These are phyloP conservation scores for Cladorhizidae sp. DNA, from an alignment of 37 sponge, comb jelly and placozoan species.

Conservation along the genomic window DNA sequence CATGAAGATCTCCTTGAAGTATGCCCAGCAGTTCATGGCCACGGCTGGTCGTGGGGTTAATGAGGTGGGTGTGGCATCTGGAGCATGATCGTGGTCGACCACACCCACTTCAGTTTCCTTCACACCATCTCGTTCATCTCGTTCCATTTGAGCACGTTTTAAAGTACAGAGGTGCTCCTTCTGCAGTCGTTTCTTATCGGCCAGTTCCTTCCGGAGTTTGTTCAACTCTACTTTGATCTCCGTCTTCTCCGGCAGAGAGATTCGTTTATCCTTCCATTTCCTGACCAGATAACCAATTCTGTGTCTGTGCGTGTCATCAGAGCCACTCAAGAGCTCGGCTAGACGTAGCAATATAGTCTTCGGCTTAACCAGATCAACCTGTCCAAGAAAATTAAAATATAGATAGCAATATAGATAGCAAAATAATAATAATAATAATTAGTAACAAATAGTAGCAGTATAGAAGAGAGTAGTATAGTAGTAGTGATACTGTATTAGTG, in stretches of 20 bases:
- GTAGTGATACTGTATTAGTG: no score
- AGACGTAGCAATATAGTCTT: conserved; percentile 49
- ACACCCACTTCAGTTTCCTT: no score
- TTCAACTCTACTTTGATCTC: not conserved
- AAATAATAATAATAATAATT: no score
- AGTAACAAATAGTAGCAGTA: no score
- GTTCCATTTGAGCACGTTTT: not conserved
- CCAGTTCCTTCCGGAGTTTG: not conserved
- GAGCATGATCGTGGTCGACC: not conserved
- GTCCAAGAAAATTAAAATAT: not conserved
- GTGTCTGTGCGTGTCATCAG: not conserved
- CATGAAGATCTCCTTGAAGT: conserved; percentile 54
- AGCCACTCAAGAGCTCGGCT: conserved; percentile 21
- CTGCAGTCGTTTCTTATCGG: not conserved
- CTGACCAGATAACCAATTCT: not conserved
- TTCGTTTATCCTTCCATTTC: not conserved
- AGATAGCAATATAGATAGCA: no score
- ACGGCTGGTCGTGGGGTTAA: not conserved
- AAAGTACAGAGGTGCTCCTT: not conserved
- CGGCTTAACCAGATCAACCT: conserved; percentile 67
- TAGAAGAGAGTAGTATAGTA: no score
- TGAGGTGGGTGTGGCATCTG: not conserved
- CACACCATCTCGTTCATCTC: not conserved
- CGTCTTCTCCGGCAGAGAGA: not conserved
- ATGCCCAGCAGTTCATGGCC: conserved; percentile 7